Base-by-base conservation (phyloP, 2,113 vertebrate species). In the Podocnemis expansa region DNA sequence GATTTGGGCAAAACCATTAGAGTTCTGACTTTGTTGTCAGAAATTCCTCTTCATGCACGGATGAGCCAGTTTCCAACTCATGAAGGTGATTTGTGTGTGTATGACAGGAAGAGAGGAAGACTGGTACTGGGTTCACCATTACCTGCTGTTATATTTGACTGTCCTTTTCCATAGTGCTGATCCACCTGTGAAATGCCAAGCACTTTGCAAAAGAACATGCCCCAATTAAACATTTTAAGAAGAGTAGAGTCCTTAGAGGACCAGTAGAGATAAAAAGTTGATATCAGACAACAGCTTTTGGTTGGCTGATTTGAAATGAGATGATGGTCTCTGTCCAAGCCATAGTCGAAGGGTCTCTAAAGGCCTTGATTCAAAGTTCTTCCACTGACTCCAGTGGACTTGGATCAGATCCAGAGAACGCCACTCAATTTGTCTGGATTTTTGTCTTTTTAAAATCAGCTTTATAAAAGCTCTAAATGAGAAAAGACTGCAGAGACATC, bases 1-100 rank as follows among this genome's bases (percentile, higher is more conserved):
- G 96, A 97, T 97, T 96, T 96, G 95, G 93, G 90, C 0, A 0
- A 93, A 96, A 96, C 91, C 89, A 94, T 96, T 97, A 95, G 89
- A 90, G 7, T 47, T 47, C 47, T 47, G 47, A 47, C 83, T 97
- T 93, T 85, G 58, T 75, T 73, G 63, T 81, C 89, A 52, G 89
- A 96, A 95, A 89, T 93, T 96, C 80, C 94, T 97, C 96, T 97
- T 96, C 91, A 96, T 93, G 94, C 88, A 93, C 0, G 91, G 95
- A 79, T 89, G 91, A 95, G 89, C n/a, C 95, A 89, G 83, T 63
- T 84, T 95, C 94, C 96, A 94, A 94, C 93, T 88, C 93, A 94
- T 94, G 95, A 97, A 97, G 95, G 96, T 97, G 96, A 90, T 90
- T 94, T 80, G 89, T 85, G 25, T 84, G 78, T 41, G 16, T 84